Evolutionary conservation across 1,140 invertebrate genomes (phyloP), one percentile per base, ranked within the genome.

Genomic region (Pollicipes pollicipes): DNA sequence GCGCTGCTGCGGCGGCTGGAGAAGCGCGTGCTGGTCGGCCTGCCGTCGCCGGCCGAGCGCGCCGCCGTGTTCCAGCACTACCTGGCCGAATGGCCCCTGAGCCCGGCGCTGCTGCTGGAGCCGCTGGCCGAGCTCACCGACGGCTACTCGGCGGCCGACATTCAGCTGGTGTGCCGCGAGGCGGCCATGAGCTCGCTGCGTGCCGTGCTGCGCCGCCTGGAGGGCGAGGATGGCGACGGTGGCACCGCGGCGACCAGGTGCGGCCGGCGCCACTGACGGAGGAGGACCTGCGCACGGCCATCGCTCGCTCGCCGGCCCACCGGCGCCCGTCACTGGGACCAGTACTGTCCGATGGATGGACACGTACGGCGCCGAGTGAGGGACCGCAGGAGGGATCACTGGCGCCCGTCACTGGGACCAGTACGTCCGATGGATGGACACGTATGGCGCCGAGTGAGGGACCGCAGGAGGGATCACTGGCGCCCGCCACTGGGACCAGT

Each of bases 141-240:
- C 29, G 86, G 87, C 6, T 97, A 93, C 77, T 91, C 90, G 10
- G 90, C 91, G 10, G 89, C 90, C 28, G 93, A 97, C 77, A 86
- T 97, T n/a, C 88, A 88, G 75, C 78, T 90, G 73, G 84, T 93
- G 17, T 93, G 90, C 76, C 95, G 95, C 82, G 92, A 97, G 83
- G 87, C 90, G 1, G 85, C 83, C 68, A 84, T 84, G 82, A 77
- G 78, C 71, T 80, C 79, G 64, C 77, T 84, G 6, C 76, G 83
- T 70, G 81, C 83, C 75, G 78, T 84, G 71, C 82, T 83, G 74
- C 76, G 79, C 71, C 78, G 79, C 35, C 75, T 84, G 35, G 83
- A 84, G 77, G 80, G n/a, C n/a, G n/a, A n/a, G n/a, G n/a, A n/a
- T n/a, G n/a, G n/a, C n/a, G n/a, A n/a, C n/a, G n/a, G n/a, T n/a